phyloP scores from a whole-genome alignment of 2,797 vertebrate species.

The Ara ararauna region DNA sequence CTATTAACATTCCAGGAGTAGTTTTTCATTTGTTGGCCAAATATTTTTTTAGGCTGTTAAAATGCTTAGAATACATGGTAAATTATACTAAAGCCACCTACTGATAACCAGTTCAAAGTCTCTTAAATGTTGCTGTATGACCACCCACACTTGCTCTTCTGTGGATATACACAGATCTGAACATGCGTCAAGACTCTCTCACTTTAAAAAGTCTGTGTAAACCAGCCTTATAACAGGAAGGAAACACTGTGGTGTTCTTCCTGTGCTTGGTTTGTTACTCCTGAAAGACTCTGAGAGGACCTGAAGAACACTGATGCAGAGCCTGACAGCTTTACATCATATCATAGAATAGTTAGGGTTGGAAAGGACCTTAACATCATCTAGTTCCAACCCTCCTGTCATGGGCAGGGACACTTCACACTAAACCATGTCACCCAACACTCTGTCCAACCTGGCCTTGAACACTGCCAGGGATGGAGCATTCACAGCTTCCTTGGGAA shows the following conservation, averaged over 20 bases:
- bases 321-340: background rate
- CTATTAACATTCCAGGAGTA: background rate
- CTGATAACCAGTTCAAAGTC: background rate
- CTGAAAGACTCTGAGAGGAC: background rate
- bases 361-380: no score
- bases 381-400: no score
- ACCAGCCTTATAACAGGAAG: background rate
- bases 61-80: background rate
- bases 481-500: no score
- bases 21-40: background rate
- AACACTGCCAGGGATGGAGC: no score
- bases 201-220: background rate
- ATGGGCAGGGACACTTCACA: no score
- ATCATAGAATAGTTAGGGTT: no score
- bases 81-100: background rate
- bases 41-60: background rate
- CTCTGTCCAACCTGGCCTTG: no score
- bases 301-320: background rate
- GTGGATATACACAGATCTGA: background rate
- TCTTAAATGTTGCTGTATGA: background rate
- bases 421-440: no score
- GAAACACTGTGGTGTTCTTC: accelerated
- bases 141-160: background rate
- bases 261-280: background rate
- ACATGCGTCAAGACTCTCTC: background rate